Evolutionary conservation across 2,113 vertebrate genomes (phyloP).

Genomic region (Jaculus jaculus): DNA sequence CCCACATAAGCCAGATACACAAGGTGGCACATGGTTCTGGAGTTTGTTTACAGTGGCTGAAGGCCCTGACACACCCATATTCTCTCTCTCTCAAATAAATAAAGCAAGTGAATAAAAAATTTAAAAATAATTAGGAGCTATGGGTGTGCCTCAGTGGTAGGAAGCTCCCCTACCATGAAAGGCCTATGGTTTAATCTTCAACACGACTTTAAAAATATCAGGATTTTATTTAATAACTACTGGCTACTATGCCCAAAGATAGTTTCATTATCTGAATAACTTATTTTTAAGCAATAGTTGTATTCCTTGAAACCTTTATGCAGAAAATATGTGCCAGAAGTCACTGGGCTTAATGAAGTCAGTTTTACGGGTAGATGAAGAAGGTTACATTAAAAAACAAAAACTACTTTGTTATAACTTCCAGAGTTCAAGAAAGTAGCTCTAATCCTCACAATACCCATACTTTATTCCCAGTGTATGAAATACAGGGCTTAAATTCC

Average conservation of each 20-base stretch:
- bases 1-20: no score
- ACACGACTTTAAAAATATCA: background rate
- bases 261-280: conserved; percentile 26
- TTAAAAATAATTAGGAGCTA: no score
- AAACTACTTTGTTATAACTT: background rate
- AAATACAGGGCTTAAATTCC: background rate
- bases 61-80: no score
- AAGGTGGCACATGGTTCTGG: no score
- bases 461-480: background rate
- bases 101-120: no score
- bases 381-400: no score
- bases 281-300: conserved; percentile 48
- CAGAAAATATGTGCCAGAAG: background rate
- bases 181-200: background rate
- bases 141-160: background rate
- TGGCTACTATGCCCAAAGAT: no score
- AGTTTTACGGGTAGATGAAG: background rate
- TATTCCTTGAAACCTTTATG: background rate
- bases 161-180: background rate
- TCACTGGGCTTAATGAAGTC: background rate
- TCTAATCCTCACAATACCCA: background rate
- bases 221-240: background rate
- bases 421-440: background rate
- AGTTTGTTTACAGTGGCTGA: no score
- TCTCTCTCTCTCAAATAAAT: no score